Evolutionary conservation across 2,113 vertebrate genomes (phyloP).

Genomic region (Scortum barcoo): DNA sequence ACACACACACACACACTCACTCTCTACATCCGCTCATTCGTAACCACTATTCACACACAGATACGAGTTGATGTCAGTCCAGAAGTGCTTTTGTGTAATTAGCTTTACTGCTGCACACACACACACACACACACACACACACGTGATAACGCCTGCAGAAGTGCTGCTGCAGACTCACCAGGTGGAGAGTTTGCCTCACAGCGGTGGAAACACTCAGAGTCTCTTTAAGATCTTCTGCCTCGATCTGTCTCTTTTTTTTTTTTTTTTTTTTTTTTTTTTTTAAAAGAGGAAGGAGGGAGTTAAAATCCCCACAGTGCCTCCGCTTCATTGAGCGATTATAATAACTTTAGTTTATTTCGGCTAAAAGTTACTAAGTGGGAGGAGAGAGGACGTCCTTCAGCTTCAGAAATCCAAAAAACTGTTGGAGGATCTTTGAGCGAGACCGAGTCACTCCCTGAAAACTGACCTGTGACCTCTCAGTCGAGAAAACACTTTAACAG

Average conservation of each 20-base stretch:
- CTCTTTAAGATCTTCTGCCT: conserved; percentile 37
- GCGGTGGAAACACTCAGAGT: conserved; percentile 21
- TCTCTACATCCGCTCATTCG: conserved; percentile 11
- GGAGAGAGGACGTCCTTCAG: conserved; percentile 27
- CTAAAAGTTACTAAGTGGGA: conserved; percentile 25
- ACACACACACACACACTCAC: neutral
- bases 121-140: conserved; percentile 8
- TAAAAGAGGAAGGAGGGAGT: conserved; percentile 24
- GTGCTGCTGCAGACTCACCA: conserved; percentile 40
- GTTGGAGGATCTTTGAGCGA: neutral
- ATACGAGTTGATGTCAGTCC: conserved; percentile 27
- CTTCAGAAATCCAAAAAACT: neutral
- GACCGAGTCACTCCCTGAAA: neutral
- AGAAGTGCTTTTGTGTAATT: conserved; percentile 27
- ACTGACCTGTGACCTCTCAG: neutral
- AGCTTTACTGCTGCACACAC: neutral
- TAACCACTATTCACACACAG: conserved; percentile 25
- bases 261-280: too few species aligned
- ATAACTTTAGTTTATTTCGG: conserved; percentile 25
- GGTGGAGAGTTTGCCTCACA: conserved; percentile 51
- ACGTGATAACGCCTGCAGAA: neutral
- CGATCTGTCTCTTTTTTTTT: conserved; percentile 23
- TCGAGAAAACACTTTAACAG: neutral
- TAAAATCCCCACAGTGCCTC: conserved; percentile 18
- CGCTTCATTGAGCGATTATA: conserved; percentile 18